Evolutionary conservation across 2,888 invertebrate genomes (phyloP).

Genomic region (Lepidocyrtoides sp.): DNA sequence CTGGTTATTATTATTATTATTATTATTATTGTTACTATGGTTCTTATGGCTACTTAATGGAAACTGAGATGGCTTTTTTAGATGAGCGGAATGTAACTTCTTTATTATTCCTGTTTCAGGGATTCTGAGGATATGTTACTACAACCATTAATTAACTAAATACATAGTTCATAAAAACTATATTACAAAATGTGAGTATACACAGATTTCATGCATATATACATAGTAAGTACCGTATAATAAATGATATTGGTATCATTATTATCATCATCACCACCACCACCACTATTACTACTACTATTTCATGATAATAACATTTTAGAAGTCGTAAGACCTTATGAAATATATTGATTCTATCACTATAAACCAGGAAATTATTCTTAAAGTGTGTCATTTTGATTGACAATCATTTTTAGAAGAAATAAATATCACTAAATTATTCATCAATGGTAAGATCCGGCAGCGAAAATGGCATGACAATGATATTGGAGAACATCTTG

Average conservation of each 20-base stretch:
- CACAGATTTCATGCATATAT: background rate
- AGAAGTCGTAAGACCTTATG: conserved; percentile 71
- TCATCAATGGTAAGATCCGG: too few species aligned
- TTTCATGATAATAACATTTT: conserved; percentile 68
- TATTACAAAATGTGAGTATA: background rate
- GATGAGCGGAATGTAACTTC: background rate
- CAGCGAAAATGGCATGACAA: too few species aligned
- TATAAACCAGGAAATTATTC: conserved; percentile 7
- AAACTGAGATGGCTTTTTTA: conserved; percentile 18
- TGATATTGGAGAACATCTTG: too few species aligned
- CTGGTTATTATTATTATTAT: conserved; percentile 15
- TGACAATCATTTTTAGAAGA: too few species aligned
- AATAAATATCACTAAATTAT: too few species aligned
- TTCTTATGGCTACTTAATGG: too few species aligned
- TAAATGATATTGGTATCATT: conserved; percentile 20
- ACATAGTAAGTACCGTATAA: background rate
- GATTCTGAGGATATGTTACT: background rate
- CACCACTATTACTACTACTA: conserved; percentile 2
- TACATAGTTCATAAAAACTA: background rate
- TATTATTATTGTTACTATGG: background rate
- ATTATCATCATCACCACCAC: conserved; percentile 9
- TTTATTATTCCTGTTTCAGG: conserved; percentile 24
- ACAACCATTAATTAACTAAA: background rate
- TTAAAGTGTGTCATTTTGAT: too few species aligned
- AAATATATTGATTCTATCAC: conserved; percentile 73